Conservation (phyloP, 2,113 vertebrate species). For the rat (Rattus norvegicus) region GRCr8 NC_086021.1:141805501-141806000, state of each 20-base stretch:
- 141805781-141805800: conserved; percentile 86
- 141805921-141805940: conserved; percentile 78
- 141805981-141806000: conserved; percentile 73
- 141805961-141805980: conserved; percentile 76
- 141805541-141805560: conserved; percentile 47
- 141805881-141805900: conserved; percentile 62
- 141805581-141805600: background rate
- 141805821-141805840: conserved; percentile 86
- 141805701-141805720: conserved; percentile 65
- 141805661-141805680: conserved; percentile 65
- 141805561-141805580: conserved; percentile 32
- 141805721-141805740: conserved; percentile 79
- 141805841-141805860: conserved; percentile 66
- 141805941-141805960: conserved; percentile 80
- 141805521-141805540: conserved; percentile 25
- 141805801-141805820: conserved; percentile 83
- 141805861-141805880: conserved; percentile 84
- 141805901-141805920: background rate
- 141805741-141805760: conserved; percentile 75
- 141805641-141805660: conserved; percentile 66
- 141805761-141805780: conserved; percentile 85
- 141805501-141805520: conserved; percentile 52
- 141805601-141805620: background rate
- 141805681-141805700: conserved; percentile 53
- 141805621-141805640: conserved; percentile 18